Evolutionary conservation across 2,888 invertebrate genomes (phyloP), one percentile per base, ranked within the genome.

Genomic region (Mythimna pallens): DNA sequence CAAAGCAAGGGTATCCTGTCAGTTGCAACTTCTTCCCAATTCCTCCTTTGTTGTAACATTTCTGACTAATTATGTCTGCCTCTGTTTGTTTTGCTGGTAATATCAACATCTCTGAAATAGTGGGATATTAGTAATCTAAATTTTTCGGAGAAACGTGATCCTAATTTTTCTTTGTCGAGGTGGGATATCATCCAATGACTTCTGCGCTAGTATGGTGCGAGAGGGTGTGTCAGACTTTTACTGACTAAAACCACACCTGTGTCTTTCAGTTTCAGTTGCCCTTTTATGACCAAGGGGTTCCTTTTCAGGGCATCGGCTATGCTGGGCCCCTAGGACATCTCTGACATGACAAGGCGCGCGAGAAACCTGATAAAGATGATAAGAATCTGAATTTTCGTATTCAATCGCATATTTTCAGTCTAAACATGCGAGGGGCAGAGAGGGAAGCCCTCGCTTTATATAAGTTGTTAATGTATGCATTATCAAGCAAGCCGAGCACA

Each of bases 1-100:
- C 71, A 72, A 70, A 73, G 74, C 65, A 74, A 74, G 61, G 62
- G 70, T 59, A 55, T 65, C 67, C 72, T 75, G 82, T 70, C 82
- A 76, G 70, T 67, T 69, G 69, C 70, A 55, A 65, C 40, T 20
- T 61, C 55, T 69, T 50, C 64, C 63, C 20, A 55, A 65, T 67
- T 69, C 20, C 70, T 43, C 63, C 63, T 72, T 84, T 84, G 77
- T 77, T 74, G 40, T 57, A 52, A 52, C 8, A 57, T 74, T 76
- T 63, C 25, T 52, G 68, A 43, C 52, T 68, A 73, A 76, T 76
- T 67, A 40, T 65, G 30, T 20, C 40, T 76, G 58, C 30, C 54
- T 64, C 62, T 66, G 40, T 22, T 50, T 77, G 54, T 36, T 63
- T 57, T 25, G 50, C 34, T 57, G 10, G 10, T 12, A 54, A 1